A percentile compares a stretch with the other conserved stretches of the same genome.
These are phyloP conservation scores for Ganaspis sp. DNA, from an alignment of 1,140 invertebrate species.

Conservation along the genomic window DNA sequence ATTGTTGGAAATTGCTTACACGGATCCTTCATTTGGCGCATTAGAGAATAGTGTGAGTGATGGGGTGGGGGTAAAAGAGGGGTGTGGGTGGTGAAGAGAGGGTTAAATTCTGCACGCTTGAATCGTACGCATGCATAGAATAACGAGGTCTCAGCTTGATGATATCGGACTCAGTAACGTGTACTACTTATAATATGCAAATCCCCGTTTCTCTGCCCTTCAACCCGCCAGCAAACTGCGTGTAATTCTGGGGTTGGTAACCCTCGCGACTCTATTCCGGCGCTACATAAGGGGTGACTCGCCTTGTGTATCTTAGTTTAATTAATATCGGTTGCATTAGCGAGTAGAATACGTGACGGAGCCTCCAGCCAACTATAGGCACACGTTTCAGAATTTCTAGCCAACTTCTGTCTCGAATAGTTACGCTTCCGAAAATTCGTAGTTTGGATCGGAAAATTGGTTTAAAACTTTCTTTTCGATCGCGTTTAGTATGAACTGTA, in stretches of 20 bases:
- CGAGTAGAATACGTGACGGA: constrained; percentile 9
- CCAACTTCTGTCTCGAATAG: neutral
- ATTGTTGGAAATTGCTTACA: constrained; percentile 59
- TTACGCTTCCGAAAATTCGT: neutral
- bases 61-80: constrained; percentile 46
- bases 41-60: constrained; percentile 55
- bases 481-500: too few relatives aligned
- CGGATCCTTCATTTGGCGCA: constrained; percentile 58
- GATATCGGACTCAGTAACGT: constrained; percentile 70
- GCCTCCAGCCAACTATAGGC: neutral
- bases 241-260: constrained; percentile 68
- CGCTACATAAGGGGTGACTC: constrained; percentile 19
- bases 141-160: constrained; percentile 71
- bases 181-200: constrained; percentile 77
- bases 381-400: neutral
- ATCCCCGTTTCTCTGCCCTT: constrained; percentile 58
- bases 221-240: constrained; percentile 51
- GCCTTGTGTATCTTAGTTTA: constrained; percentile 54
- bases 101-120: constrained; percentile 63
- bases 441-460: neutral
- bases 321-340: constrained; percentile 60
- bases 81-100: constrained; percentile 49
- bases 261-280: constrained; percentile 53
- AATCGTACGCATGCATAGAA: constrained; percentile 68
- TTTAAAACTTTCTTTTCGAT: too few relatives aligned